A percentile compares a stretch with the other conserved stretches of the same genome.
Conservation (phyloP, 2,113 vertebrate species). For the Kobus ellipsiprymnus region DNA sequence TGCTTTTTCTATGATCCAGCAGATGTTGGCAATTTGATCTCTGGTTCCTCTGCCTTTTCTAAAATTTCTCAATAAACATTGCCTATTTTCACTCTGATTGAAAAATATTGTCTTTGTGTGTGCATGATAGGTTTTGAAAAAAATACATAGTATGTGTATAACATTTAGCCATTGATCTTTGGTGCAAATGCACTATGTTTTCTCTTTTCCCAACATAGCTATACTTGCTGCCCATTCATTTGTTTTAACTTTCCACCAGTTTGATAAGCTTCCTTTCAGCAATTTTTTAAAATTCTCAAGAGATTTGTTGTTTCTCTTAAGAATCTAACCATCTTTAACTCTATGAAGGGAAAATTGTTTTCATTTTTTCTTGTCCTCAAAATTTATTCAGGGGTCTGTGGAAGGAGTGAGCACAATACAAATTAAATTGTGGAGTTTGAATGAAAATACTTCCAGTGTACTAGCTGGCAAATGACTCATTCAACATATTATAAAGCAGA, state of each 20-base stretch:
- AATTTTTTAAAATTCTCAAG: not conserved
- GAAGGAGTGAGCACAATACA: not conserved
- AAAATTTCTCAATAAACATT: not conserved
- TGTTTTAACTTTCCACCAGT: not conserved
- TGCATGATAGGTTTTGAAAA: not conserved
- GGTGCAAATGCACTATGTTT: not conserved
- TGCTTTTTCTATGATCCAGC: too few species aligned
- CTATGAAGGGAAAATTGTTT: not conserved
- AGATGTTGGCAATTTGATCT: too few species aligned
- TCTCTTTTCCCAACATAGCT: too few species aligned
- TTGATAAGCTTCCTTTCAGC: not conserved
- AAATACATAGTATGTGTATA: rapidly evolving
- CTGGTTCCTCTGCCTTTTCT: too few species aligned
- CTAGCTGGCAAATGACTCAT: not conserved
- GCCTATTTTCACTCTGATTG: not conserved
- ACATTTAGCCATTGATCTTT: not conserved
- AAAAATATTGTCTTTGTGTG: not conserved
- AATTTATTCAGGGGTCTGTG: not conserved
- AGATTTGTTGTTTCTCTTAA: not conserved
- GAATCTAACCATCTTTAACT: not conserved
- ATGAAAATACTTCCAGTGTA: not conserved
- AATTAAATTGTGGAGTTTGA: not conserved
- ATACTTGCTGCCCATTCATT: not conserved
- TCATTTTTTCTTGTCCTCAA: not conserved
- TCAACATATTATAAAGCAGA: not conserved